Evolutionary conservation across 2,888 invertebrate genomes (phyloP).

Genomic region (Drosophila glabriapex): DNA sequence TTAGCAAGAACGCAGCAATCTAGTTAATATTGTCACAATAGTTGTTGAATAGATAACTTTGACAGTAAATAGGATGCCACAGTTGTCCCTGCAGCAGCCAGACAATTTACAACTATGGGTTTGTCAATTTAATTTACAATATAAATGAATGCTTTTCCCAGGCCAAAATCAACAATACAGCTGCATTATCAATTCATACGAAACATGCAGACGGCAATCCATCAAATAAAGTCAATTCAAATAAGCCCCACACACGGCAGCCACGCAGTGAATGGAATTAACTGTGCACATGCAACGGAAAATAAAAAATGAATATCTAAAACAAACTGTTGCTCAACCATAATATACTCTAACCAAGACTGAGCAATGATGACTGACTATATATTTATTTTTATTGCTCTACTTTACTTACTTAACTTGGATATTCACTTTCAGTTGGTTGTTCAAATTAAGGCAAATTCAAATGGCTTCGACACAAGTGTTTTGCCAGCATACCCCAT

Average conservation of each 20-base stretch:
- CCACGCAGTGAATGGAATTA: constrained; percentile 17
- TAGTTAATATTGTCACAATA: constrained; percentile 10
- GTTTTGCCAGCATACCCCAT: background rate
- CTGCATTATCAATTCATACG: constrained; percentile 47
- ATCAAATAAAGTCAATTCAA: constrained; percentile 56
- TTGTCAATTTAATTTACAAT: constrained; percentile 29
- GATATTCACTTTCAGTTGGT: background rate
- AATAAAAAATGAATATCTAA: constrained; percentile 16
- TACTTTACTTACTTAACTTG: background rate
- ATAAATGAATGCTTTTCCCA: constrained; percentile 26
- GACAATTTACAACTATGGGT: constrained; percentile 1
- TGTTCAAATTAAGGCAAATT: background rate
- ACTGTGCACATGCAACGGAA: constrained; percentile 33
- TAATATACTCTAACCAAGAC: constrained; percentile 5
- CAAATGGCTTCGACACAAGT: background rate
- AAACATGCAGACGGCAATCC: constrained; percentile 43
- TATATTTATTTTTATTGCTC: background rate
- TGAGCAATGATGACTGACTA: background rate
- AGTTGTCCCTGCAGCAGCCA: background rate
- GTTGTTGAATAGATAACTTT: background rate
- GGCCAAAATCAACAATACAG: constrained; percentile 15
- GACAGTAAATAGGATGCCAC: constrained; percentile 1
- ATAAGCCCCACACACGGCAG: constrained; percentile 20
- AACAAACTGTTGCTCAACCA: constrained; percentile 1
- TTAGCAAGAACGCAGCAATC: background rate